A percentile compares a stretch with the other conserved stretches of the same genome.
Evolutionary conservation across 2,113 vertebrate genomes (phyloP).

Genomic region (Hydropotes inermis): DNA sequence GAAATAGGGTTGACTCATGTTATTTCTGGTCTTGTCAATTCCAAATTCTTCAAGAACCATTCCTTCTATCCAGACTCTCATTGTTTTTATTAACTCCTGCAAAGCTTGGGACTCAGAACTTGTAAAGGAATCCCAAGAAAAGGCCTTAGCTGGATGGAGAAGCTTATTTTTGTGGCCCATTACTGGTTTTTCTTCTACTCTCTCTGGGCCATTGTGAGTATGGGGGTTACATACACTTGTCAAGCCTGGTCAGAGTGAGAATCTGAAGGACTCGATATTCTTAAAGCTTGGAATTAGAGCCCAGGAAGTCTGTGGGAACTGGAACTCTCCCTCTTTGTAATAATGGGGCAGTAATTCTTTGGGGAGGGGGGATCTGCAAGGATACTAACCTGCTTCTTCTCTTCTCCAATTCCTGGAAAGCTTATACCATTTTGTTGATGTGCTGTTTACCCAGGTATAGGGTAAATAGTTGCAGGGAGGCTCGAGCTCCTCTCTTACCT

Average conservation of each 20-base stretch:
- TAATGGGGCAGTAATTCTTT: not conserved
- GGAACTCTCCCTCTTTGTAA: not conserved
- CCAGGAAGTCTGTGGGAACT: not conserved
- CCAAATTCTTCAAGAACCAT: not conserved
- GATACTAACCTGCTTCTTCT: not conserved
- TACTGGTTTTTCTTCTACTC: not conserved
- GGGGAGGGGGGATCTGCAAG: not conserved
- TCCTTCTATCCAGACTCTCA: not conserved
- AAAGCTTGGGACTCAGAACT: not conserved
- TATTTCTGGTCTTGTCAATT: not conserved
- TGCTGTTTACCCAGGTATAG: not conserved
- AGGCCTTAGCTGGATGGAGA: not conserved
- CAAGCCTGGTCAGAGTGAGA: not conserved
- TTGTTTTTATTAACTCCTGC: slow-evolving; percentile 5
- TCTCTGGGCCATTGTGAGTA: not conserved
- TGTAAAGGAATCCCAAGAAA: slow-evolving; percentile 11
- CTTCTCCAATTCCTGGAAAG: not conserved
- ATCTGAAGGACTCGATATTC: not conserved
- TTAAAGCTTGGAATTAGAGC: not conserved
- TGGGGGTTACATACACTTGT: not conserved
- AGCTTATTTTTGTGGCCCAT: not conserved
- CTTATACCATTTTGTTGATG: not conserved
- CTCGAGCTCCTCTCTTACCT: not conserved
- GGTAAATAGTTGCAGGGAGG: not conserved
- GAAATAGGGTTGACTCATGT: not conserved